These are phyloP conservation scores for Rhopalosiphum padi DNA, from an alignment of 1,140 invertebrate species.

Conservation along the genomic window DNA sequence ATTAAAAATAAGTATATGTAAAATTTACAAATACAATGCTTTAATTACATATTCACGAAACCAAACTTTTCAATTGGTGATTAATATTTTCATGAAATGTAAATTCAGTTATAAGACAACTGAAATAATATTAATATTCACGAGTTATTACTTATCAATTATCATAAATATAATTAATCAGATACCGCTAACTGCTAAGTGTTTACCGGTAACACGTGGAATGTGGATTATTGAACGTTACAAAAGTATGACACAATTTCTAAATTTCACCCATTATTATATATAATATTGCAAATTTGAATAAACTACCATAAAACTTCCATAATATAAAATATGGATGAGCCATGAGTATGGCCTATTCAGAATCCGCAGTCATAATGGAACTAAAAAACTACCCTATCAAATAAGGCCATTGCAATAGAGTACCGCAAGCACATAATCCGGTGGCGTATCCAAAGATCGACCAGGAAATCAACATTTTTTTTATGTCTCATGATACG, in stretches of 20 bases:
- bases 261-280: not conserved
- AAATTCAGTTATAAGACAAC: not conserved
- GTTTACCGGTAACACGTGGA: not conserved
- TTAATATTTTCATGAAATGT: slow-evolving; percentile 28
- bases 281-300: not conserved
- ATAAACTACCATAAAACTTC: not conserved
- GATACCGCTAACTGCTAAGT: not conserved
- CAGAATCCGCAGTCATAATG: not conserved
- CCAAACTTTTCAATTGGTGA: slow-evolving; percentile 26
- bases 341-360: not conserved
- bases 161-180: not conserved
- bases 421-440: not conserved
- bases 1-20: not conserved
- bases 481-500: not conserved
- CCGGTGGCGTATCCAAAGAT: not conserved
- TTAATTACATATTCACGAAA: slow-evolving; percentile 31
- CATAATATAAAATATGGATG: not conserved
- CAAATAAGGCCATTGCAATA: too few species aligned
- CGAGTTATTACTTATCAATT: not conserved
- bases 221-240: not conserved
- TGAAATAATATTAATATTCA: not conserved
- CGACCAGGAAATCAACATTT: too few species aligned
- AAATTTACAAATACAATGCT: not conserved
- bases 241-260: not conserved
- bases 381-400: not conserved